Conservation (phyloP, 2,797 vertebrate species). For the Xiphorhynchus erythropygius region DNA sequence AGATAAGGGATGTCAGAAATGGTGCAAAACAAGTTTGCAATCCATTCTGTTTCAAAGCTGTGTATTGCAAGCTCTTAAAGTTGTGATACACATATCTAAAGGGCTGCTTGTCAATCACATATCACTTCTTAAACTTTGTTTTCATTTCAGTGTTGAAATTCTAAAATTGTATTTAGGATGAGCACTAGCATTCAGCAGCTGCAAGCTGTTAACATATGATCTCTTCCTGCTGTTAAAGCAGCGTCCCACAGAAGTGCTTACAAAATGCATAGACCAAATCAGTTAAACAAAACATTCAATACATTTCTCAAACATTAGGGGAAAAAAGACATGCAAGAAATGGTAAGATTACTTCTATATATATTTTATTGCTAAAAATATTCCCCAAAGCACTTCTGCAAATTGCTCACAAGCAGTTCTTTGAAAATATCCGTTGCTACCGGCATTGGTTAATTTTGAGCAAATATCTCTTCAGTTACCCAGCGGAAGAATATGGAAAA, state of each 20-base stretch:
- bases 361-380: conserved; percentile 20
- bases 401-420: not conserved
- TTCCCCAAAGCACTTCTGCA: not conserved
- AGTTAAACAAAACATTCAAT: conserved; percentile 16
- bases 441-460: not conserved
- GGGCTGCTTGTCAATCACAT: not conserved
- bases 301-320: not conserved
- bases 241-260: not conserved
- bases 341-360: not conserved
- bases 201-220: conserved; percentile 38
- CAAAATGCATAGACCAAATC: not conserved
- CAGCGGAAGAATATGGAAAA: not conserved
- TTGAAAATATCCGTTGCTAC: not conserved
- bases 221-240: conserved; percentile 39
- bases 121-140: not conserved
- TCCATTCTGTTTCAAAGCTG: not conserved
- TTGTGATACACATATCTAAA: not conserved
- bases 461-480: not conserved
- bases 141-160: not conserved
- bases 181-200: conserved; percentile 6
- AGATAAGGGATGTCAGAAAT: not conserved
- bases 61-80: not conserved
- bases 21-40: not conserved
- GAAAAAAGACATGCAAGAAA: not conserved
- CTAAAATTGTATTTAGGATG: conserved; percentile 10